Evolutionary conservation across 2,113 vertebrate genomes (phyloP).

Genomic region (Zingel zingel): DNA sequence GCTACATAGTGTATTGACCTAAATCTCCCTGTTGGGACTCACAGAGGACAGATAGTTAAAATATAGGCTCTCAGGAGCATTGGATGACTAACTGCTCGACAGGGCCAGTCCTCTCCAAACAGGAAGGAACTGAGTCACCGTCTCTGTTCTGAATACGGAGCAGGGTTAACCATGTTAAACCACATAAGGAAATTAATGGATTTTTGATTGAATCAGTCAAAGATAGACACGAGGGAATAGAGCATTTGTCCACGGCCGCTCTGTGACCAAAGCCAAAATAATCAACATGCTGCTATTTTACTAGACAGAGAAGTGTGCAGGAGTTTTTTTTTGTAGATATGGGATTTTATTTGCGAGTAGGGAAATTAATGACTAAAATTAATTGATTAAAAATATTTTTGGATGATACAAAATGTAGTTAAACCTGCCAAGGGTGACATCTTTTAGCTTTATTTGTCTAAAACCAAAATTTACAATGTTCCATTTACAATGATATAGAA

Average conservation of each 20-base stretch:
- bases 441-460: too few species aligned
- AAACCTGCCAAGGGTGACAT: too few species aligned
- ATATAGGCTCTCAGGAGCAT: constrained; percentile 21
- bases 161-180: constrained; percentile 43
- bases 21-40: background rate
- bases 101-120: constrained; percentile 19
- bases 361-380: background rate
- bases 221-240: constrained; percentile 15
- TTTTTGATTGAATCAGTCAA: constrained; percentile 52
- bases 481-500: too few species aligned
- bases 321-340: background rate
- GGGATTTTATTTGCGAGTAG: background rate
- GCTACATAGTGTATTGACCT: background rate
- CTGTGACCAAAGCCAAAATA: background rate
- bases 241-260: background rate
- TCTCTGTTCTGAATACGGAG: constrained; percentile 45
- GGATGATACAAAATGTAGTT: background rate
- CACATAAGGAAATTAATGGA: constrained; percentile 47
- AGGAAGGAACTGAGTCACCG: constrained; percentile 76
- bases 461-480: too few species aligned
- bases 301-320: background rate
- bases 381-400: background rate
- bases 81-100: constrained; percentile 54
- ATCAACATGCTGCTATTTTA: background rate
- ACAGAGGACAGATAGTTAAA: constrained; percentile 3